A percentile compares a stretch with the other conserved stretches of the same genome.
phyloP scores from a whole-genome alignment of 2,113 vertebrate genomes.

The Poecile atricapillus region DNA sequence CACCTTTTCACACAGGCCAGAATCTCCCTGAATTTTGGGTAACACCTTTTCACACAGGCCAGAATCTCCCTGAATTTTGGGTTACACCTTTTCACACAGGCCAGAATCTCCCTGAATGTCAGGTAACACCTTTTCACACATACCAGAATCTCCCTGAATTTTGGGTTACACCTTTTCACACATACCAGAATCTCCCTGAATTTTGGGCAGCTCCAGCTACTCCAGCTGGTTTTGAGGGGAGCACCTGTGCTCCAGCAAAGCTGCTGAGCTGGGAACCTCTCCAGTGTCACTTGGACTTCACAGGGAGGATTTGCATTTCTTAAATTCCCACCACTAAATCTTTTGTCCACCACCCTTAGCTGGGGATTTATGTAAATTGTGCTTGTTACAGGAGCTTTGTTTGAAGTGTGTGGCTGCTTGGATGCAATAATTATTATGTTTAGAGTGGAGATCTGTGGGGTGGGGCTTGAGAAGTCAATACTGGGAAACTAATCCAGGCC shows the following conservation, averaged over 20 bases:
- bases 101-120: not conserved
- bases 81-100: no score
- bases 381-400: not conserved
- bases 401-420: not conserved
- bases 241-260: not conserved
- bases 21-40: not conserved
- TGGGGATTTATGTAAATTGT: not conserved
- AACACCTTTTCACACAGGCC: no score
- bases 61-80: not conserved
- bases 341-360: not conserved
- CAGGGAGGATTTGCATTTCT: not conserved
- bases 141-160: not conserved
- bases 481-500: constrained; percentile 23
- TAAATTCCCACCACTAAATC: not conserved
- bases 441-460: not conserved
- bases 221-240: not conserved
- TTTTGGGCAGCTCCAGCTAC: not conserved
- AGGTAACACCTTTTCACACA: not conserved
- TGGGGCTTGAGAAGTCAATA: constrained; percentile 39
- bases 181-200: not conserved
- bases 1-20: not conserved
- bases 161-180: no score
- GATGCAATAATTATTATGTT: not conserved
- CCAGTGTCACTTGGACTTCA: not conserved
- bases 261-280: not conserved